Percentiles rank a stretch among this genome's conserved stretches.
Evolutionary conservation across 2,113 vertebrate species (phyloP).

Genomic region (Columba livia): DNA sequence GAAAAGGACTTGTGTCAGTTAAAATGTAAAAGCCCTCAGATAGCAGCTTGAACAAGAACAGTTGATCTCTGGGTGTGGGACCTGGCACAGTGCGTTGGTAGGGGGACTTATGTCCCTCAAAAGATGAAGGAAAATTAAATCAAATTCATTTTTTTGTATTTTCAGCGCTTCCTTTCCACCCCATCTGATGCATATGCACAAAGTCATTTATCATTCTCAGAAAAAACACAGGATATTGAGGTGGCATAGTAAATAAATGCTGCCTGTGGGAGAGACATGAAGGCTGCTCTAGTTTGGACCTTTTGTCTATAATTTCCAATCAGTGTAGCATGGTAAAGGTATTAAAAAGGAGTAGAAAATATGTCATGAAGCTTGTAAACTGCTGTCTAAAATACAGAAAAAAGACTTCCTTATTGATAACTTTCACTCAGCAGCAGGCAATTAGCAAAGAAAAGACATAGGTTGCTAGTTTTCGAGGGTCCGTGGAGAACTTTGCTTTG

Average conservation of each 20-base stretch:
- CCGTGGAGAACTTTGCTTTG: not conserved
- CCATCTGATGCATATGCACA: not conserved
- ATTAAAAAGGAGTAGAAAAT: not conserved
- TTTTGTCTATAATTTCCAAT: not conserved
- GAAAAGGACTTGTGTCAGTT: not conserved
- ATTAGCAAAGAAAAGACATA: not conserved
- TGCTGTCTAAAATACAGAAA: not conserved
- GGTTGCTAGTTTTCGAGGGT: not conserved
- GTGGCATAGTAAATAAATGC: accelerated
- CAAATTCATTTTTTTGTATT: not conserved
- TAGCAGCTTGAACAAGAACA: not conserved
- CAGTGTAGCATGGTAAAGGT: accelerated
- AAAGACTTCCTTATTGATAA: not conserved
- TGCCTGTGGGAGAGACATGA: not conserved
- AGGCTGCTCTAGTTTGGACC: not conserved
- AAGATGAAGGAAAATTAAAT: not conserved
- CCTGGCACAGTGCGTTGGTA: accelerated
- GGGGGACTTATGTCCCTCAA: not conserved
- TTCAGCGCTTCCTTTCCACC: not conserved
- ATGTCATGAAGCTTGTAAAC: not conserved
- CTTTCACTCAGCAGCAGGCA: not conserved
- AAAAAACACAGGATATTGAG: not conserved
- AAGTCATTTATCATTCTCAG: not conserved
- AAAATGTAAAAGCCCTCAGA: not conserved
- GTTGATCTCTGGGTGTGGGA: not conserved